Evolutionary conservation across 2,888 invertebrate genomes (phyloP), one percentile per base, ranked within the genome.

Genomic region (Meganola albula): DNA sequence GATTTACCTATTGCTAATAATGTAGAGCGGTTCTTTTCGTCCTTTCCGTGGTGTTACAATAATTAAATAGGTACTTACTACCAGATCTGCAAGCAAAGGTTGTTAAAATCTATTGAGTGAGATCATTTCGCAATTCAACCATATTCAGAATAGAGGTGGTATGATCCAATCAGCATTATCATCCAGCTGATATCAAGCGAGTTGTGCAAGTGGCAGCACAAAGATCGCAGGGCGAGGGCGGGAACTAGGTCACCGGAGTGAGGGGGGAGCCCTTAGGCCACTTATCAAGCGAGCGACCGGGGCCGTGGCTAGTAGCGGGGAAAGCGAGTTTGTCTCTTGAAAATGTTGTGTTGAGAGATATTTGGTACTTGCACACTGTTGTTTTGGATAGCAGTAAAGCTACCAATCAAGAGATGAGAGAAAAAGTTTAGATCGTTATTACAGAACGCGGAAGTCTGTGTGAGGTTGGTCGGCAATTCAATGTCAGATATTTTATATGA

Each of bases 121-220:
- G 34, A 37, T 33, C 42, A 45, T 65, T 63, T 63, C 53, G 56
- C 53, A 63, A 65, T 62, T 37, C 48, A 51, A 55, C 61, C 53
- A 51, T 59, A 66, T 60, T 57, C 57, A 54, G 57, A 48, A 44
- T 48, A 48, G 49, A 59, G 48, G 54, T 58, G 59, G 57, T 57
- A 54, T 56, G 56, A 52, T 61, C 54, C 53, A 68, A 67, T 73
- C 64, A 54, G 57, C 63, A 67, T 65, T 74, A 76, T 77, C 74
- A 73, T 75, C 74, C 80, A 80, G 79, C 80, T 83, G 82, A 82
- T 83, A 82, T 68, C 66, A 63, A 54, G 44, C 53, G 60, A 63
- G 77, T 82, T 82, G 82, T 82, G 80, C 82, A 83, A 83, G 79
- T 75, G 69, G 61, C 75, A 72, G 76, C 78, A 74, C 78, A 80